Evolutionary conservation across 2,888 invertebrate species (phyloP).

Genomic region (Drosophila picticornis): DNA sequence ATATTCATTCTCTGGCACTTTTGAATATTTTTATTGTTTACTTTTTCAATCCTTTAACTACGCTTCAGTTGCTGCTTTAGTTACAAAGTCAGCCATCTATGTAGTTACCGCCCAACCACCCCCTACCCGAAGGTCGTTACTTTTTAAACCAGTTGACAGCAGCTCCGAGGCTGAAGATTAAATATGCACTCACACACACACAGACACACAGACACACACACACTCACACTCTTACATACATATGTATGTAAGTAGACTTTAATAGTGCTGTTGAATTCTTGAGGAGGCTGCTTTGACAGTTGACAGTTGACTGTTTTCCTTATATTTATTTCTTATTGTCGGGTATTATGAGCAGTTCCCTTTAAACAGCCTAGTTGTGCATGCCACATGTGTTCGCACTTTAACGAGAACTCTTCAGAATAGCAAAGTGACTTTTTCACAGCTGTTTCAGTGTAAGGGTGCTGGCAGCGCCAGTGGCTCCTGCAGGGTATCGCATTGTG

Average conservation of each 20-base stretch:
- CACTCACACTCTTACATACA: no score
- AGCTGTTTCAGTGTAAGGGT: slow-evolving; percentile 60
- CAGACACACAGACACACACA: no score
- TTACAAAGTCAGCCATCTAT: slow-evolving; percentile 4
- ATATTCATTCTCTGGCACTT: slow-evolving; percentile 11
- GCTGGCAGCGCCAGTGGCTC: slow-evolving; percentile 71
- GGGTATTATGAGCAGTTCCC: neutral
- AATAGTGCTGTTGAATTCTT: slow-evolving; percentile 20
- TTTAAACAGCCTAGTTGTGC: slow-evolving; percentile 11
- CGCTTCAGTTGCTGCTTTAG: slow-evolving; percentile 13
- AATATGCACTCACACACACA: neutral
- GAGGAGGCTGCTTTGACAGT: slow-evolving; percentile 26
- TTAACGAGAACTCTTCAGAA: slow-evolving; percentile 14
- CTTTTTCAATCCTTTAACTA: slow-evolving; percentile 30
- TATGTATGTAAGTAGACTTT: slow-evolving; percentile 1
- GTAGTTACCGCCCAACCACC: neutral
- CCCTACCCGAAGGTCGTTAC: slow-evolving; percentile 27
- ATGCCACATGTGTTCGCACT: slow-evolving; percentile 5
- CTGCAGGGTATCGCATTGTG: slow-evolving; percentile 65
- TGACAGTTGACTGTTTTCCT: slow-evolving; percentile 12
- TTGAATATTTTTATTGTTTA: neutral
- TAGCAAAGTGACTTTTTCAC: neutral
- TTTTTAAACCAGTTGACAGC: slow-evolving; percentile 7
- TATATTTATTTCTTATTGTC: neutral
- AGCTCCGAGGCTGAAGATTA: neutral